phyloP scores from a whole-genome alignment of 2,888 invertebrate genomes.

The Pasiphila rectangulata region DNA sequence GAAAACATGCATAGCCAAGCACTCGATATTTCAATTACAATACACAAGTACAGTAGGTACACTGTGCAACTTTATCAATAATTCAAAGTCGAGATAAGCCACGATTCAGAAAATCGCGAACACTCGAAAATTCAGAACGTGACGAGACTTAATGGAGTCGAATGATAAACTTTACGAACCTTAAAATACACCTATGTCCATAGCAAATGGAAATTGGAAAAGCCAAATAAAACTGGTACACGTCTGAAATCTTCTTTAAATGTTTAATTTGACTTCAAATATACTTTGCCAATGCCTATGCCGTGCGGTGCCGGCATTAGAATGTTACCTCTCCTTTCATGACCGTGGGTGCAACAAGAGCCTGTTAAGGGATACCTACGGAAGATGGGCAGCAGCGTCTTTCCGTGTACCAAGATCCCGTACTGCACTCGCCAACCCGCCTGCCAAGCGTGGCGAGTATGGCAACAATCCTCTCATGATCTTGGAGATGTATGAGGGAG shows the following conservation, averaged over 20 bases:
- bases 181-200: constrained; percentile 10
- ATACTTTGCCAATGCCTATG: no score
- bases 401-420: no score
- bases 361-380: no score
- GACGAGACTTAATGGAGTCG: constrained; percentile 43
- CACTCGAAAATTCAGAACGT: constrained; percentile 41
- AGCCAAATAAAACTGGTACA: background rate
- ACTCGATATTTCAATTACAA: constrained; percentile 4
- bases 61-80: constrained; percentile 11
- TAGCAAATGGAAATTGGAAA: constrained; percentile 2
- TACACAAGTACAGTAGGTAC: background rate
- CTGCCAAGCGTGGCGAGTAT: no score
- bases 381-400: no score
- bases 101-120: constrained; percentile 43
- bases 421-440: no score
- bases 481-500: no score
- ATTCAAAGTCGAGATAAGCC: constrained; percentile 41
- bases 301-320: no score
- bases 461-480: no score
- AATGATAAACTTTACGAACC: constrained; percentile 36
- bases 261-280: no score
- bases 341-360: no score
- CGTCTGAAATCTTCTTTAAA: background rate
- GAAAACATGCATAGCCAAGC: background rate
- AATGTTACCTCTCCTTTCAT: no score